Percentiles rank a stretch among this genome's conserved stretches.
These are phyloP conservation scores for Xiphophorus maculatus DNA, from an alignment of 2,113 vertebrate genomes.

Conservation along the genomic window DNA sequence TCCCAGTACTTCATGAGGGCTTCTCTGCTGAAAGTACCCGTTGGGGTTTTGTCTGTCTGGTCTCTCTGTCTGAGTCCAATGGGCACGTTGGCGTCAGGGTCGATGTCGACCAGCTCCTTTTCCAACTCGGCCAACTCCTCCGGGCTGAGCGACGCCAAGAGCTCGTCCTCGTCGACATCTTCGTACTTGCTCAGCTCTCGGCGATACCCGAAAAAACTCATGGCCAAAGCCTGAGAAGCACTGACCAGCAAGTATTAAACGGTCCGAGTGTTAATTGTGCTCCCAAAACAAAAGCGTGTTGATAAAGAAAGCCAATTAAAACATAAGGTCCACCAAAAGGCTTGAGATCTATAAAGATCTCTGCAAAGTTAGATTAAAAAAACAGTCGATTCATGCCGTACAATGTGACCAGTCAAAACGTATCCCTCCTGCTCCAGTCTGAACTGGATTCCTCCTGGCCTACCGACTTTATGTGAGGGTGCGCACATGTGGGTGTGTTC, in stretches of 20 bases:
- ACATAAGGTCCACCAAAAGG: conserved; percentile 12
- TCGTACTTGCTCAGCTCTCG: conserved; percentile 98
- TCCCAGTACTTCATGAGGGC: conserved; percentile 97
- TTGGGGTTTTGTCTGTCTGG: conserved; percentile 94
- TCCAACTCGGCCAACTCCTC: conserved; percentile 96
- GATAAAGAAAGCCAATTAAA: conserved; percentile 2
- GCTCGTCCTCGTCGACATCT: conserved; percentile 97
- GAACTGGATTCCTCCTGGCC: conserved; percentile 30
- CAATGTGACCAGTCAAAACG: conserved; percentile 1
- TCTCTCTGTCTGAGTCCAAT: conserved; percentile 94
- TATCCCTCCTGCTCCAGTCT: conserved; percentile 26
- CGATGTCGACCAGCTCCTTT: conserved; percentile 92
- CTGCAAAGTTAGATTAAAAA: conserved; percentile 9
- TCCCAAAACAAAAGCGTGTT: conserved; percentile 1
- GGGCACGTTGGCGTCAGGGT: conserved; percentile 89
- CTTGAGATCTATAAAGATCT: conserved; percentile 16
- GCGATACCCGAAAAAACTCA: conserved; percentile 95
- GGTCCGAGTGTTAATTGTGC: background rate
- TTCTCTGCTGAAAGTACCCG: conserved; percentile 93
- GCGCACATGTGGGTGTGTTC: background rate
- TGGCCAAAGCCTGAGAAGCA: conserved; percentile 57
- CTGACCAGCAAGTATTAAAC: background rate
- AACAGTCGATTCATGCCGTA: background rate
- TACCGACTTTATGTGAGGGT: conserved; percentile 10
- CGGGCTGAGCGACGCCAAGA: conserved; percentile 90